Conservation (phyloP, 53 echinoderm and acorn worm genomes). For the Apostichopus leukothele region DNA sequence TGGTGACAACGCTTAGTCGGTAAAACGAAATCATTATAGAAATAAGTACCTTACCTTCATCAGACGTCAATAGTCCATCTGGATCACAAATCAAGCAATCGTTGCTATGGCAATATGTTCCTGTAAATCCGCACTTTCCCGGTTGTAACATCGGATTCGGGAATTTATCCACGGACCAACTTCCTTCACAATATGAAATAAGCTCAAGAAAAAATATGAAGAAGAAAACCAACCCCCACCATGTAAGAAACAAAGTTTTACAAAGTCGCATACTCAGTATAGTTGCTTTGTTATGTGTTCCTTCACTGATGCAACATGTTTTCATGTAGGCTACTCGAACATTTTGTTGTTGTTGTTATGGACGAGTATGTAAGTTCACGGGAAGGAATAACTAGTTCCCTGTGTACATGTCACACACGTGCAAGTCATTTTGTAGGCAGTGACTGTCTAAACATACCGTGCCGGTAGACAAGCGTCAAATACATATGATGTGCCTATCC, state of each 20-base stretch:
- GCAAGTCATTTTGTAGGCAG: too few relatives aligned
- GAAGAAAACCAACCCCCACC: constrained; percentile 1
- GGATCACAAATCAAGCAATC: constrained; percentile 29
- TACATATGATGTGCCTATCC: too few relatives aligned
- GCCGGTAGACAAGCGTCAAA: too few relatives aligned
- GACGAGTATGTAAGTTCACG: too few relatives aligned
- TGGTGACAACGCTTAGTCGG: too few relatives aligned
- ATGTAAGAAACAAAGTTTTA: not conserved
- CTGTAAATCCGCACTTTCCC: constrained; percentile 23
- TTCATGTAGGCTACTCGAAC: not conserved
- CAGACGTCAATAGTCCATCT: constrained; percentile 30
- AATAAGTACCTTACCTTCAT: constrained; percentile 4
- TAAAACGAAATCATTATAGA: too few relatives aligned
- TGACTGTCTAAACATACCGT: too few relatives aligned
- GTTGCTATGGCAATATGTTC: constrained; percentile 15
- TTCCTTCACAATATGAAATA: constrained; percentile 1
- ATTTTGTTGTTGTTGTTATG: not conserved
- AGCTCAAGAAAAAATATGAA: not conserved
- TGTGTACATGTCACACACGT: too few relatives aligned
- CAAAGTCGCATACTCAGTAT: constrained; percentile 28
- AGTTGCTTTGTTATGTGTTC: not conserved
- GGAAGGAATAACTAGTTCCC: too few relatives aligned
- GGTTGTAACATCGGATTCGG: constrained; percentile 18
- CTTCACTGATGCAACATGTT: not conserved
- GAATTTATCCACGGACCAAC: constrained; percentile 17